Conservation (phyloP, 2,797 vertebrate species). For the Tenualosa thibaudeaui region DNA sequence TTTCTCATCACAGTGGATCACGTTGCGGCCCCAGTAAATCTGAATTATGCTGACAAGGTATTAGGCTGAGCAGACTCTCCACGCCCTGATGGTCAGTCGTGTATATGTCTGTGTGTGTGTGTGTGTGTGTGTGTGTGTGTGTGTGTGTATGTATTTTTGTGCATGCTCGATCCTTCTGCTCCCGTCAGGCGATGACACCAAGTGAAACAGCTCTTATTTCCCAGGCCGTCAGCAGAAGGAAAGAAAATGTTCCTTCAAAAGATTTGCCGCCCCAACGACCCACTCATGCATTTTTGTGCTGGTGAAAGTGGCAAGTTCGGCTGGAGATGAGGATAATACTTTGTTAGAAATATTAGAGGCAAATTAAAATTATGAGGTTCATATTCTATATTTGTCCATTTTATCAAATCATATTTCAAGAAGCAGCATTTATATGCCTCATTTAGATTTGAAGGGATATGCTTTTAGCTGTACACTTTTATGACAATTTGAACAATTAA, state of each 20-base stretch:
- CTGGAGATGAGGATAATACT: background rate
- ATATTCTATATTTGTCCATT: background rate
- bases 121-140: slow-evolving; percentile 17
- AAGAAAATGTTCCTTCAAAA: slow-evolving; percentile 8
- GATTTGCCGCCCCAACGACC: background rate
- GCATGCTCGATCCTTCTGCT: background rate
- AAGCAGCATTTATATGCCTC: background rate
- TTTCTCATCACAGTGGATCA: slow-evolving; percentile 55
- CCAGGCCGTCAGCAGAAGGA: slow-evolving; percentile 6
- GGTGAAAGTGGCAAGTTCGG: background rate
- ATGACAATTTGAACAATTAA: background rate
- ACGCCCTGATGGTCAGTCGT: slow-evolving; percentile 8
- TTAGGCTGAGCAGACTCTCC: slow-evolving; percentile 17
- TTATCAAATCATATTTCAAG: background rate
- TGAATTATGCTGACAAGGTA: slow-evolving; percentile 51
- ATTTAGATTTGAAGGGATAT: background rate
- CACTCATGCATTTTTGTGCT: background rate
- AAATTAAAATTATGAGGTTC: background rate
- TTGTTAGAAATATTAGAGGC: background rate
- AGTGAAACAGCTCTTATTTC: slow-evolving; percentile 21
- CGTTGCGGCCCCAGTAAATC: slow-evolving; percentile 54
- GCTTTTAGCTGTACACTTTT: background rate
- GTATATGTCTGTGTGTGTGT: slow-evolving; percentile 29
- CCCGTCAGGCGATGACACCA: background rate
- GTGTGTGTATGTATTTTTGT: slow-evolving; percentile 14